Base-by-base conservation (phyloP, 2,797 vertebrate genomes). In the Gymnothorax javanicus region DNA sequence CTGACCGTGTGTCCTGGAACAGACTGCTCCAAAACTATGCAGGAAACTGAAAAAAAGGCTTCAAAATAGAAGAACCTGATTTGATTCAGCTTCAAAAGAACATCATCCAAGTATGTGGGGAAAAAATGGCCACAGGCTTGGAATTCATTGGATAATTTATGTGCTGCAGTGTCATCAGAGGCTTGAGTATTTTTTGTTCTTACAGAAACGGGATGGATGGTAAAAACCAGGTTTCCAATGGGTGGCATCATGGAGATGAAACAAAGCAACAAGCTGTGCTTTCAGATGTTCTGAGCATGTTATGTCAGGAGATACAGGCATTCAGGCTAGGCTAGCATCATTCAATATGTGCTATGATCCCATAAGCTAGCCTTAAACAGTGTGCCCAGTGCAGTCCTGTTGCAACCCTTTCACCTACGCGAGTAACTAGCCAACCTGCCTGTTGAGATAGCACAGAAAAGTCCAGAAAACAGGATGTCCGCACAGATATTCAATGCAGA, bases 321-420 rank as follows among this genome's bases (percentile, higher is more conserved):
- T 25, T 20, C 33, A 50, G 50, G 20, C 52, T 23, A 56, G 77
- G 52, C 64, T 54, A 86, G 86, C 52, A 43, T 64, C n/a, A 57
- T 83, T 67, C 62, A 58, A 60, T 23, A 13, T 86, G 25, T 8
- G 4, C 58, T 82, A 56, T 82, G 77, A 64, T 83, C 79, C 50
- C 15, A 20, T 57, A 20, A 56, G 50, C 23, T 17, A 56, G 33
- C 33, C 33, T 43, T 43, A 52, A 56, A 81, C 77, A n/a, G 52
- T 9, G 20, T 52, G 33, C 43, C 33, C 33, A 50, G 15, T 13
- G 52, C 52, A 52, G 15, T 77, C 77, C 23, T 81, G 77, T 54
- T 23, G 7, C 52, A 81, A 54, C 7, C 52, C 17, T 81, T 81
- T 52, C 12, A 81, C 77, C 50, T n/a, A 64, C 13, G 9, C 3